Conservation (phyloP, 2,888 invertebrate species). For the Glyphotaelius pellucidus region DNA sequence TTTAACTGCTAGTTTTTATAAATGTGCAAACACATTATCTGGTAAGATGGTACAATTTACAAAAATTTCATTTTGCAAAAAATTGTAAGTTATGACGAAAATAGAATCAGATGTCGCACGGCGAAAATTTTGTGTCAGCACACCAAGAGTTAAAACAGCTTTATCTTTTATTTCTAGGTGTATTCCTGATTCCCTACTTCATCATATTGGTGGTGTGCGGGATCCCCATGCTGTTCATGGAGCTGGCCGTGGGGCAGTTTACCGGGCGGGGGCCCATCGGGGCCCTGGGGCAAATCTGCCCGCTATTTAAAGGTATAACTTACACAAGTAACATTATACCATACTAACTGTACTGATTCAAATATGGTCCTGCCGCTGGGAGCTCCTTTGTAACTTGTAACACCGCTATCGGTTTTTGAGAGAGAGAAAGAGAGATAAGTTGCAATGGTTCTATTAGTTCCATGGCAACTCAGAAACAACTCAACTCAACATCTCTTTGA, state of each 20-base stretch:
- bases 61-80: no score
- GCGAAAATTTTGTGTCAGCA: no score
- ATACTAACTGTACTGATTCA: neutral
- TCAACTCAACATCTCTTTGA: no score
- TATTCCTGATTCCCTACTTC: constrained; percentile 96
- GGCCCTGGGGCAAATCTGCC: constrained; percentile 93
- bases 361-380: neutral
- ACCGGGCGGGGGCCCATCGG: constrained; percentile 95
- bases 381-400: neutral
- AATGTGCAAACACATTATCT: no score
- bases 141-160: neutral
- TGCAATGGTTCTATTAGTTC: neutral
- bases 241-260: constrained; percentile 94
- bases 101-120: no score
- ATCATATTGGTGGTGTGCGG: constrained; percentile 94
- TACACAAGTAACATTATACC: constrained; percentile 61
- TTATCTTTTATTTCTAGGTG: constrained; percentile 81
- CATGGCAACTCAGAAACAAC: no score
- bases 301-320: constrained; percentile 90
- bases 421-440: neutral
- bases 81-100: no score
- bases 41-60: no score
- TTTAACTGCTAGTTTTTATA: no score
- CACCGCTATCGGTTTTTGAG: neutral
- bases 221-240: constrained; percentile 95